phyloP scores from a whole-genome alignment of 2,888 invertebrate genomes.

The Eupeodes luniger region DNA sequence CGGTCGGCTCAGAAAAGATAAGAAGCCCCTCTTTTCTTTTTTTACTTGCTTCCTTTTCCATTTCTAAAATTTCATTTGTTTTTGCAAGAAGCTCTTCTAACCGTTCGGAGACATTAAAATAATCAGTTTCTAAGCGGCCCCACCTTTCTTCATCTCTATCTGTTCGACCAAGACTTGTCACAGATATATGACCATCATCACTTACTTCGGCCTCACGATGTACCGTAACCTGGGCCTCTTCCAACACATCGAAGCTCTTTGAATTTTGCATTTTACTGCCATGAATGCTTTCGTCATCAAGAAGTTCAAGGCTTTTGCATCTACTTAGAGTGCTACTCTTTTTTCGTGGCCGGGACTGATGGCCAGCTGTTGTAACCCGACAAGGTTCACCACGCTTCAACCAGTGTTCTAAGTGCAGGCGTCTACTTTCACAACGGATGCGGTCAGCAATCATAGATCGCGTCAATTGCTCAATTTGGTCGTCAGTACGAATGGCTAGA shows the following conservation, averaged over 20 bases:
- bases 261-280: slow-evolving; percentile 81
- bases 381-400: slow-evolving; percentile 87
- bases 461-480: slow-evolving; percentile 89
- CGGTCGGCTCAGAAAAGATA: slow-evolving; percentile 68
- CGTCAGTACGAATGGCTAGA: slow-evolving; percentile 89
- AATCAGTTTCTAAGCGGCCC: slow-evolving; percentile 79
- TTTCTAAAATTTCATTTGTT: slow-evolving; percentile 82
- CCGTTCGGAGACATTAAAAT: slow-evolving; percentile 81
- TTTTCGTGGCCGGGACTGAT: slow-evolving; percentile 85
- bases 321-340: slow-evolving; percentile 87
- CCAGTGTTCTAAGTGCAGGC: slow-evolving; percentile 89
- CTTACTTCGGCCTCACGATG: slow-evolving; percentile 77
- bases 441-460: slow-evolving; percentile 83
- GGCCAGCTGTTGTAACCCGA: slow-evolving; percentile 85
- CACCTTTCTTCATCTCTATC: slow-evolving; percentile 46
- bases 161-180: slow-evolving; percentile 57
- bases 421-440: slow-evolving; percentile 85
- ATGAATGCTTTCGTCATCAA: slow-evolving; percentile 83
- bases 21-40: slow-evolving; percentile 70
- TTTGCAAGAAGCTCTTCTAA: slow-evolving; percentile 81
- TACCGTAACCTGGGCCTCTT: slow-evolving; percentile 78
- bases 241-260: slow-evolving; percentile 85
- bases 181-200: slow-evolving; percentile 59
- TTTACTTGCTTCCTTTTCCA: slow-evolving; percentile 79
- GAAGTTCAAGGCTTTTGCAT: slow-evolving; percentile 89